Evolutionary conservation across 2,113 vertebrate species (phyloP).

Genomic region (Andinoacara biseriatus): DNA sequence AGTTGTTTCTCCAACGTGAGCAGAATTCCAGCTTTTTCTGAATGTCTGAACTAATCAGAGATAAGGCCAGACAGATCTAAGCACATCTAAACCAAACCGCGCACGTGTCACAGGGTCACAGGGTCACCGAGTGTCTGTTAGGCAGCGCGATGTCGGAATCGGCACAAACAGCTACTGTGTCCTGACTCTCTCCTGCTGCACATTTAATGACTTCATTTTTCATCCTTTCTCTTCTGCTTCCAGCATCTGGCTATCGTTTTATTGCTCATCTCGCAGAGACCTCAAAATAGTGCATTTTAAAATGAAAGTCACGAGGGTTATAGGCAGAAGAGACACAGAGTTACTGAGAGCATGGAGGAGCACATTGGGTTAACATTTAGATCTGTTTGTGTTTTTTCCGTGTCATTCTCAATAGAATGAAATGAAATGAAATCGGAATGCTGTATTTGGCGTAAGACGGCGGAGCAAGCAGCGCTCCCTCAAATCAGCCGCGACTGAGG

Average conservation of each 20-base stretch:
- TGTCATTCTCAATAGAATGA: background rate
- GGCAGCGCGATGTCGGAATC: background rate
- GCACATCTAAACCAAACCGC: background rate
- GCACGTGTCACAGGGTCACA: background rate
- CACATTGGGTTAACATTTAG: background rate
- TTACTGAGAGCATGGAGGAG: background rate
- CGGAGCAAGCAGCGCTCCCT: background rate
- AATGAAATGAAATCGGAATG: background rate
- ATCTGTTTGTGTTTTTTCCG: background rate
- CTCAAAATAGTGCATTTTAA: background rate
- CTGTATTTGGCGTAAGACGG: background rate
- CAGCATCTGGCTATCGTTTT: background rate
- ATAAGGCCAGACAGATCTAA: background rate
- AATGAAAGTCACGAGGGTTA: background rate
- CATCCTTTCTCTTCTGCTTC: background rate
- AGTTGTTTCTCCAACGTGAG: background rate
- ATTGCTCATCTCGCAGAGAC: background rate
- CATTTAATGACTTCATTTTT: constrained; percentile 23
- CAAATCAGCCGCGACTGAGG: background rate
- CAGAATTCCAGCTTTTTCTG: background rate
- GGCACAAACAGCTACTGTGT: constrained; percentile 13
- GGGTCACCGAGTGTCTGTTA: background rate
- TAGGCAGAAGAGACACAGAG: background rate
- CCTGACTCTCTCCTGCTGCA: background rate
- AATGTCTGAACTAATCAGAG: background rate